Conservation (phyloP, 2,888 invertebrate species). For the Alcis repandata region DNA sequence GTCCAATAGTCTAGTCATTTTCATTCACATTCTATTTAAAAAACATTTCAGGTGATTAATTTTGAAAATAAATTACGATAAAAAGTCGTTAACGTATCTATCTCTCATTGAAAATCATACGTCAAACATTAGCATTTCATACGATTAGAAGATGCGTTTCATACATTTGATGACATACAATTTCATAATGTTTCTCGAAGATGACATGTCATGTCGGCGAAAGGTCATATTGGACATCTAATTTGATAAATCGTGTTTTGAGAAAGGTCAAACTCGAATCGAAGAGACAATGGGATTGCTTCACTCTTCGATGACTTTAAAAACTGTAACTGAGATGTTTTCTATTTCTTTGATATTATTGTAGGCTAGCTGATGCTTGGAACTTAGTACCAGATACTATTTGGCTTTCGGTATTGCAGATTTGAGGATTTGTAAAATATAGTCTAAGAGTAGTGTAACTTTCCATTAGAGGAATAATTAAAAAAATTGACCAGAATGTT, state of each 20-base stretch:
- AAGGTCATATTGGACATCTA: slow-evolving; percentile 59
- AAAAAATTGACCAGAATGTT: too few relatives aligned
- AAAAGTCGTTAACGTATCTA: slow-evolving; percentile 16
- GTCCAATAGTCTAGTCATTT: too few relatives aligned
- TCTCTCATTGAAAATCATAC: not conserved
- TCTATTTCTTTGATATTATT: too few relatives aligned
- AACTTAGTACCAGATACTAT: too few relatives aligned
- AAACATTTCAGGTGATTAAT: too few relatives aligned
- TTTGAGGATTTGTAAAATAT: too few relatives aligned
- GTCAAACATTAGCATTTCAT: slow-evolving; percentile 50
- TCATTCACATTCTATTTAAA: too few relatives aligned
- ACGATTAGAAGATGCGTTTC: slow-evolving; percentile 31
- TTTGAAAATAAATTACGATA: too few relatives aligned
- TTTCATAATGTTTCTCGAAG: slow-evolving; percentile 36
- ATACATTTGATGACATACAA: slow-evolving; percentile 35
- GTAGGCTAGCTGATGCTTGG: too few relatives aligned
- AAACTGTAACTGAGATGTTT: not conserved
- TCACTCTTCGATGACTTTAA: not conserved
- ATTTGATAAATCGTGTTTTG: slow-evolving; percentile 48
- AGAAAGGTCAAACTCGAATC: slow-evolving; percentile 28
- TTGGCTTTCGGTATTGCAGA: too few relatives aligned
- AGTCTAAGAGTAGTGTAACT: too few relatives aligned
- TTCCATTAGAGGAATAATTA: too few relatives aligned
- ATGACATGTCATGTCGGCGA: slow-evolving; percentile 50
- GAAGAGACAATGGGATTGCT: slow-evolving; percentile 27